Evolutionary conservation across 2,113 vertebrate genomes (phyloP).

Genomic region (Psophia crepitans): DNA sequence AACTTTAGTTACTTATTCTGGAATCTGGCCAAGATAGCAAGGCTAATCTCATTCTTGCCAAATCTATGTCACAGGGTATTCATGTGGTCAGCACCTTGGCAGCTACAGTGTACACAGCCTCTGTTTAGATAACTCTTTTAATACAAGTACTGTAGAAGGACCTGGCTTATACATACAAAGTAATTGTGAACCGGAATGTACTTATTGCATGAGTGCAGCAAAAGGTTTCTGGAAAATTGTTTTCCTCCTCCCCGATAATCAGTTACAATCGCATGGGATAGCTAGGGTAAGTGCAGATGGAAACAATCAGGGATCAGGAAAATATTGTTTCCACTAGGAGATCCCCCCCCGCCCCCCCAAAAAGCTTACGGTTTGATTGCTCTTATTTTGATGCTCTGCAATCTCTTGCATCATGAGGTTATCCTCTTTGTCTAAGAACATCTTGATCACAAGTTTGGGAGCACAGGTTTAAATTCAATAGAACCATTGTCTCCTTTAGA

Average conservation of each 20-base stretch:
- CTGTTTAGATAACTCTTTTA: slow-evolving; percentile 9
- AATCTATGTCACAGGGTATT: slow-evolving; percentile 12
- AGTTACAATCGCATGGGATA: neutral
- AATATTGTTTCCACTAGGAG: slow-evolving; percentile 34
- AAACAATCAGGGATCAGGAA: slow-evolving; percentile 50
- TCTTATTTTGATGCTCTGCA: slow-evolving; percentile 5
- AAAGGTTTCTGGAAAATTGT: slow-evolving; percentile 52
- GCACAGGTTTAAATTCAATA: neutral
- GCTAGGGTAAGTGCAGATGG: slow-evolving; percentile 49
- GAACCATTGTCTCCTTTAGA: neutral
- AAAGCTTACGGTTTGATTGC: neutral
- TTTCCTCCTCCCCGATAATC: slow-evolving; percentile 22
- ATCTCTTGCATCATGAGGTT: neutral
- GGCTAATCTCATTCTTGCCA: slow-evolving; percentile 5
- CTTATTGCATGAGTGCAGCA: slow-evolving; percentile 39
- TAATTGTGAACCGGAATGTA: slow-evolving; percentile 2
- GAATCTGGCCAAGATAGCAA: neutral
- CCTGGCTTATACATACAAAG: neutral
- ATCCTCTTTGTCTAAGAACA: slow-evolving; percentile 1
- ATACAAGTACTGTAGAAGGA: neutral
- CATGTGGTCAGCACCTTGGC: slow-evolving; percentile 32
- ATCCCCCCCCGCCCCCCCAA: no score
- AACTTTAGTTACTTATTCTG: neutral
- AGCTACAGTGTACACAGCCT: neutral
- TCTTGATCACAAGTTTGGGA: neutral